These are phyloP conservation scores for Odocoileus virginianus DNA, from an alignment of 2,113 vertebrate species.

Conservation along the genomic window DNA sequence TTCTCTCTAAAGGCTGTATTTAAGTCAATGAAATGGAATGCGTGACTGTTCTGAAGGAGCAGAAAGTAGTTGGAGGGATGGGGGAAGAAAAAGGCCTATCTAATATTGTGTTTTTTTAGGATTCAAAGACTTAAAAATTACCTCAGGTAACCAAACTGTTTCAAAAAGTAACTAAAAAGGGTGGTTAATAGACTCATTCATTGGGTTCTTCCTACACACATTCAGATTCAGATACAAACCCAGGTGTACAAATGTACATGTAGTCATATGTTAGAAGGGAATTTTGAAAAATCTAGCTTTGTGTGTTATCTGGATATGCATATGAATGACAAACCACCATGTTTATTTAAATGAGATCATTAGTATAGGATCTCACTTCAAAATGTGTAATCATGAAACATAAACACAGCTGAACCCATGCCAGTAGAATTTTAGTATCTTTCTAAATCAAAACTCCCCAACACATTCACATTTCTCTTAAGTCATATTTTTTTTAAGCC, in stretches of 20 bases:
- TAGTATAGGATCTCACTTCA: not conserved
- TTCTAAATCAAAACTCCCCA: not conserved
- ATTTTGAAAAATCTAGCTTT: conserved; percentile 29
- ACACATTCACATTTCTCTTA: conserved; percentile 1
- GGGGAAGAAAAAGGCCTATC: not conserved
- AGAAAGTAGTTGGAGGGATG: not conserved
- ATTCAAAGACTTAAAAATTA: conserved; percentile 29
- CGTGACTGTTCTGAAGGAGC: not conserved
- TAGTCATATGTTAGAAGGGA: not conserved
- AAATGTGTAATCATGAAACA: conserved; percentile 44
- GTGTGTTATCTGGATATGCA: not conserved
- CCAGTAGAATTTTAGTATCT: conserved; percentile 22
- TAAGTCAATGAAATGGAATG: not conserved
- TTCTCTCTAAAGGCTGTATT: not conserved
- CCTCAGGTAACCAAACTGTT: not conserved
- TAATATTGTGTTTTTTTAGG: not conserved
- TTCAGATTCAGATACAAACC: not conserved
- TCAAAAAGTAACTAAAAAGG: not conserved
- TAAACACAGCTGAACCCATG: conserved; percentile 42
- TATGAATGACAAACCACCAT: not conserved
- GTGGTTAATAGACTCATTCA: not conserved
- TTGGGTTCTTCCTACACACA: not conserved
- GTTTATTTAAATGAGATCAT: conserved; percentile 40
- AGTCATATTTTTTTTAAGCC: not conserved
- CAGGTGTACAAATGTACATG: not conserved